Percentiles rank a stretch among this genome's conserved stretches.
Conservation (phyloP, 2,888 invertebrate genomes). For the Plebejus anna region DNA sequence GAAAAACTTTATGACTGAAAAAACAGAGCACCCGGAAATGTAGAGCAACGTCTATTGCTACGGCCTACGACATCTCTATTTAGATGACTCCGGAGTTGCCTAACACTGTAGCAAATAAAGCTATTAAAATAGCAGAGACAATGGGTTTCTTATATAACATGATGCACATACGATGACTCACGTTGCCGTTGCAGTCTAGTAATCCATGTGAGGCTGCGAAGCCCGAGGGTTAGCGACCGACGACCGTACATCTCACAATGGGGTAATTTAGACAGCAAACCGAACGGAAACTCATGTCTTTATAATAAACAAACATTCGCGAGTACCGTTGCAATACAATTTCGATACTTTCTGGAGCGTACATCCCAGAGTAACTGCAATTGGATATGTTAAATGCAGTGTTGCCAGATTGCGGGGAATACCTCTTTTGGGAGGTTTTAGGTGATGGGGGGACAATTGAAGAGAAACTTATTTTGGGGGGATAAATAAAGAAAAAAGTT, state of each 20-base stretch:
- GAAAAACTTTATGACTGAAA: not conserved
- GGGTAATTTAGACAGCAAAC: constrained; percentile 28
- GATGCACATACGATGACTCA: constrained; percentile 18
- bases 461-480: no score
- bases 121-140: not conserved
- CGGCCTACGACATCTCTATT: not conserved
- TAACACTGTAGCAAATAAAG: not conserved
- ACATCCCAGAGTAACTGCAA: not conserved
- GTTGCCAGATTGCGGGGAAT: no score
- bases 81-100: not conserved
- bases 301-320: constrained; percentile 2
- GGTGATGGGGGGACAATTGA: no score
- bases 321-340: constrained; percentile 2
- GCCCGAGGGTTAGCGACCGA: constrained; percentile 33
- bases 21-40: not conserved
- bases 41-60: not conserved
- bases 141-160: constrained; percentile 23
- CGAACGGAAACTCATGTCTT: constrained; percentile 8
- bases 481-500: no score
- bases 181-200: constrained; percentile 36
- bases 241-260: constrained; percentile 24
- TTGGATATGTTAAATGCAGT: not conserved
- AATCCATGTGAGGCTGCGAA: constrained; percentile 31
- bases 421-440: no score
- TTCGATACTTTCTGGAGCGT: constrained; percentile 19